Conservation (phyloP, 2,888 invertebrate species). For the Dioctria linearis region DNA sequence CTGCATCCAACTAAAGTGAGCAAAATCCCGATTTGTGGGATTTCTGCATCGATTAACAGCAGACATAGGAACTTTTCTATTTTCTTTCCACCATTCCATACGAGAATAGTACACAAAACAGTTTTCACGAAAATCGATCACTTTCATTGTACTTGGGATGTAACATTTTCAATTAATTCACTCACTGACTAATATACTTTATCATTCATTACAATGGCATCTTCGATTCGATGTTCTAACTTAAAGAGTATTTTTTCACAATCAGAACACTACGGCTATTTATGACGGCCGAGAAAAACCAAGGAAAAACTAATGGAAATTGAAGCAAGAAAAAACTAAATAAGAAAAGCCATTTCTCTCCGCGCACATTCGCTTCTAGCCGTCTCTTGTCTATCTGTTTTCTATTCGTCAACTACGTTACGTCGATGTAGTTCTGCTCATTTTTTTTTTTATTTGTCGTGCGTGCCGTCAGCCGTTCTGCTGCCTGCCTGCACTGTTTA, state of each 20-base stretch:
- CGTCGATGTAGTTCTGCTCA: constrained; percentile 7
- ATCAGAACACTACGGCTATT: constrained; percentile 13
- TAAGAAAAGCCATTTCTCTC: constrained; percentile 50
- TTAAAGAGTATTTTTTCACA: constrained; percentile 23
- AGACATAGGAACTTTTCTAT: constrained; percentile 47
- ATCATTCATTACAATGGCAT: neutral
- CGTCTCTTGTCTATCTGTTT: constrained; percentile 39
- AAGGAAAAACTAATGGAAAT: constrained; percentile 47
- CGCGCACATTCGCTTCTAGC: constrained; percentile 41
- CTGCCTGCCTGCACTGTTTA: neutral
- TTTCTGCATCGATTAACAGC: constrained; percentile 37
- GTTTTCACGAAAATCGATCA: constrained; percentile 47
- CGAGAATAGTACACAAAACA: constrained; percentile 34
- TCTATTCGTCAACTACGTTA: neutral
- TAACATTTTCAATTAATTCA: constrained; percentile 21
- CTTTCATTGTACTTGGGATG: constrained; percentile 15
- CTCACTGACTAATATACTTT: constrained; percentile 1
- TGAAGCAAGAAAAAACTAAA: constrained; percentile 50
- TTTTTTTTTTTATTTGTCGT: constrained; percentile 9
- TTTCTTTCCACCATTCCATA: constrained; percentile 30
- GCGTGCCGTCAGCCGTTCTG: constrained; percentile 4
- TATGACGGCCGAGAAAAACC: constrained; percentile 23
- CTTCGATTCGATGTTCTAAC: neutral
- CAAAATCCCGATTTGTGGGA: constrained; percentile 19
- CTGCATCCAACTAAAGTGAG: constrained; percentile 8